Conservation (phyloP, 2,888 invertebrate species). For the Sinodicranocentrus sp. region DNA sequence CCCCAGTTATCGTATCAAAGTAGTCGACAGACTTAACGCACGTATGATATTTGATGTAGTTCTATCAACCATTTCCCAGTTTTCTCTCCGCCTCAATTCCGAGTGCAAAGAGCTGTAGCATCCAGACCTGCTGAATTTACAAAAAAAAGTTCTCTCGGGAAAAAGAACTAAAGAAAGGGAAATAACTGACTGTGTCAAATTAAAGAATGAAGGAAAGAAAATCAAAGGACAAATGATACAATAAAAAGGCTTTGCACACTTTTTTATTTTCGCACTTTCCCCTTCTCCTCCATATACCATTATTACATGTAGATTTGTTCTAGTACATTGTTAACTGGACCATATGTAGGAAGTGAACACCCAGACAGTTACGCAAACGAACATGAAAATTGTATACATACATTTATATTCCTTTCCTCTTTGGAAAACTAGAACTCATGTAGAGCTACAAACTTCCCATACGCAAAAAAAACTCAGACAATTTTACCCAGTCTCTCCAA, state of each 20-base stretch:
- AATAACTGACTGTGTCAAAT: slow-evolving; percentile 29
- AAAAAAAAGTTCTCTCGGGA: slow-evolving; percentile 21
- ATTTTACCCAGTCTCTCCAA: background rate
- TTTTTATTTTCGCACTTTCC: slow-evolving; percentile 21
- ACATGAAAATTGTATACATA: background rate
- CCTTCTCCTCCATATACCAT: background rate
- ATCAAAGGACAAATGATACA: slow-evolving; percentile 48
- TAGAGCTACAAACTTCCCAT: too few species aligned
- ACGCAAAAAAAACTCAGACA: slow-evolving; percentile 23
- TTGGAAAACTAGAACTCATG: background rate
- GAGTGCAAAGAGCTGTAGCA: background rate
- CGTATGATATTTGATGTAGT: background rate
- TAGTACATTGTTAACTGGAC: too few species aligned
- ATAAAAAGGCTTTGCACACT: slow-evolving; percentile 42
- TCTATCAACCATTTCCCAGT: too few species aligned
- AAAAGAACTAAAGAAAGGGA: slow-evolving; percentile 2
- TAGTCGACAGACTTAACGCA: background rate
- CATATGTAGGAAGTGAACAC: too few species aligned
- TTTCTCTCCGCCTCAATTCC: too few species aligned
- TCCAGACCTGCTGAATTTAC: background rate
- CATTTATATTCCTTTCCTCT: background rate
- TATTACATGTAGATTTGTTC: too few species aligned
- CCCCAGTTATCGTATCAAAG: slow-evolving; percentile 19
- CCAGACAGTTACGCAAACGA: too few species aligned
- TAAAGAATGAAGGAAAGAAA: slow-evolving; percentile 25